phyloP scores from a whole-genome alignment of 2,797 vertebrate genomes.

The Chlorospingus flavigularis region DNA sequence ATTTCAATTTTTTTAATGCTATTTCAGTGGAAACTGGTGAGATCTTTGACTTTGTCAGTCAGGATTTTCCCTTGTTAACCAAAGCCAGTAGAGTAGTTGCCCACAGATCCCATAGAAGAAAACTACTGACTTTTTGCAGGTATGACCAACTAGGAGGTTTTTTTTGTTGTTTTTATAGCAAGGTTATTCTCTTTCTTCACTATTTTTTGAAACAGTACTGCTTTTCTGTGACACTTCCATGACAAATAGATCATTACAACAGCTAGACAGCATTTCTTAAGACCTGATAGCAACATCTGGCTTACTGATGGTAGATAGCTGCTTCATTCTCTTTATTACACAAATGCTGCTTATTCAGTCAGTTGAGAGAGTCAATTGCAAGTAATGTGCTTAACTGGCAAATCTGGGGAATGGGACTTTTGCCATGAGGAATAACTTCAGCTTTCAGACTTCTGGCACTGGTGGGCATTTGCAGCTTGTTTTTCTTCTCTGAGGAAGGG shows the following conservation, averaged over 20 bases:
- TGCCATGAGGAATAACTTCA: slow-evolving; percentile 50
- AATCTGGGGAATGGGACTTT: slow-evolving; percentile 16
- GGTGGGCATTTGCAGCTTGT: slow-evolving; percentile 46
- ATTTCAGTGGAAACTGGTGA: not conserved
- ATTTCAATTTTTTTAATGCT: not conserved
- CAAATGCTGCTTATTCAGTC: not conserved
- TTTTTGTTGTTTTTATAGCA: not conserved
- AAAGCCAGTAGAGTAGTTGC: not conserved
- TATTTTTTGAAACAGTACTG: not conserved
- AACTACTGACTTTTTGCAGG: not conserved
- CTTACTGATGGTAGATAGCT: not conserved
- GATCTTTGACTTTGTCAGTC: not conserved
- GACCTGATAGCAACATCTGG: not conserved
- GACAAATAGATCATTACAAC: not conserved
- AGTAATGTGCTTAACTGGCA: slow-evolving; percentile 36
- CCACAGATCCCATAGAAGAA: not conserved
- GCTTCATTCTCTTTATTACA: not conserved
- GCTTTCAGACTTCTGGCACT: slow-evolving; percentile 54
- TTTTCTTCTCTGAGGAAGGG: slow-evolving; percentile 48
- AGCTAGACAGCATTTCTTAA: not conserved
- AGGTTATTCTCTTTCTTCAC: not conserved
- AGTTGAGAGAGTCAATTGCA: not conserved
- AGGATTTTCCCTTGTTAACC: not conserved
- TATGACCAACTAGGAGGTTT: rapidly evolving
- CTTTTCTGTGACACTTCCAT: not conserved